Conservation (phyloP, 2,113 vertebrate genomes). For the Albula glossodonta region DNA sequence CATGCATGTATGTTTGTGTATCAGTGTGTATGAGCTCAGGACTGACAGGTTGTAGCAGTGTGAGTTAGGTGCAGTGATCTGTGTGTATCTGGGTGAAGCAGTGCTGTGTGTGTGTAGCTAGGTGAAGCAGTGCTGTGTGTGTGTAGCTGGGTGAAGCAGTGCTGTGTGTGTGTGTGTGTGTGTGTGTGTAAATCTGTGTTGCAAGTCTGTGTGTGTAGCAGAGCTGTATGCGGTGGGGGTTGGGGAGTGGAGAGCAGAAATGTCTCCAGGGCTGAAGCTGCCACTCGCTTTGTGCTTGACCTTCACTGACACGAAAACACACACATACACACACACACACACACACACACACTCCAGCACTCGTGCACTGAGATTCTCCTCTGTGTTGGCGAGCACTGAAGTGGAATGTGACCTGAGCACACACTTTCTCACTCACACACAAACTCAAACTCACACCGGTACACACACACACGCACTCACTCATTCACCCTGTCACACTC, state of each 20-base stretch:
- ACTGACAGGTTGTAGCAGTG: too few species aligned
- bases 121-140: background rate
- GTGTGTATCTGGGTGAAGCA: too few species aligned
- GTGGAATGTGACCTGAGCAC: background rate
- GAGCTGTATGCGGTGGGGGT: background rate
- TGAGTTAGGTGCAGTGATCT: too few species aligned
- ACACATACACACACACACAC: background rate
- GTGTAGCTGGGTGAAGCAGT: background rate
- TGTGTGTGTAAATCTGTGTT: background rate
- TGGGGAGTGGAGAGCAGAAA: constrained; percentile 18
- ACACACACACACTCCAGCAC: background rate
- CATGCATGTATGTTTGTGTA: too few species aligned
- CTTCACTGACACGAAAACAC: constrained; percentile 13
- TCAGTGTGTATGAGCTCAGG: too few species aligned
- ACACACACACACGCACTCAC: background rate
- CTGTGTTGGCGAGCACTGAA: too few species aligned
- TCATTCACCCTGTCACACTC: background rate
- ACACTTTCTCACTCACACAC: background rate
- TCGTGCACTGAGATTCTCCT: too few species aligned
- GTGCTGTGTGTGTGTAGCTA: background rate
- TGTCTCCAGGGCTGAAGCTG: constrained; percentile 22
- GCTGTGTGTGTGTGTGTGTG: constrained; percentile 9
- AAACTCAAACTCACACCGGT: background rate
- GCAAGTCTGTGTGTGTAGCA: background rate
- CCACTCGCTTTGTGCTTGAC: constrained; percentile 14